Conservation (phyloP, 2,797 vertebrate genomes). For the Cyclopterus lumpus region DNA sequence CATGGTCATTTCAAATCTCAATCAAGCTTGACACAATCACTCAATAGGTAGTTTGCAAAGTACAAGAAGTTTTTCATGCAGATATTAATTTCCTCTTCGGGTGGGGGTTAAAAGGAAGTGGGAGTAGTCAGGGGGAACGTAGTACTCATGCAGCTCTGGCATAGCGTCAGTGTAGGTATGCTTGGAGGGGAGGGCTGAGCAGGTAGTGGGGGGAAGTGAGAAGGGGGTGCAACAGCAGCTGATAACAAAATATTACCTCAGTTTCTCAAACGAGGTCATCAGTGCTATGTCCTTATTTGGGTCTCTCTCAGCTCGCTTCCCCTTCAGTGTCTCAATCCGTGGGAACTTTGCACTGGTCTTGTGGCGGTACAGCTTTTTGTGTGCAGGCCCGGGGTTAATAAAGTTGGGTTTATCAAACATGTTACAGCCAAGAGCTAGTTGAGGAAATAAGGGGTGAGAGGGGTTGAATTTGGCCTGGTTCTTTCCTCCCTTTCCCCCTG, state of each 20-base stretch:
- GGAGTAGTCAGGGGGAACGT: constrained; percentile 86
- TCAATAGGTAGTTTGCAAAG: constrained; percentile 97
- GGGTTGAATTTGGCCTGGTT: constrained; percentile 89
- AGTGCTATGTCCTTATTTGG: constrained; percentile 96
- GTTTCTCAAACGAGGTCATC: constrained; percentile 99
- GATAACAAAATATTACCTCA: constrained; percentile 99
- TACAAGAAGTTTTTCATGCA: constrained; percentile 96
- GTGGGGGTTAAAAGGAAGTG: constrained; percentile 82
- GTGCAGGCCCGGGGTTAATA: constrained; percentile 95
- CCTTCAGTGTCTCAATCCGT: constrained; percentile 97
- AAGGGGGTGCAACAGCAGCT: constrained; percentile 91
- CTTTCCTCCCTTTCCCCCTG: constrained; percentile 91
- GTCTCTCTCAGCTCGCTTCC: constrained; percentile 93
- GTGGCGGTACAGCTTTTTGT: constrained; percentile 99
- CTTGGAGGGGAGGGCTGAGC: constrained; percentile 89
- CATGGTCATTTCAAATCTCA: constrained; percentile 95
- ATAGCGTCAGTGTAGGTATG: constrained; percentile 89
- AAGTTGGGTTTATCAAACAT: constrained; percentile 98
- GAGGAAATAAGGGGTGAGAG: constrained; percentile 88
- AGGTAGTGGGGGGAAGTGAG: constrained; percentile 87
- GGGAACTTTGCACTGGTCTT: constrained; percentile 98
- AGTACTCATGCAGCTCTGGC: constrained; percentile 97
- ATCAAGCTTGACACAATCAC: constrained; percentile 95
- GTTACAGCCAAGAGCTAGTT: constrained; percentile 89
- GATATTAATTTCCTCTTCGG: constrained; percentile 88